phyloP scores from a whole-genome alignment of 2,888 invertebrate genomes.

The Cyclophora albipunctata region DNA sequence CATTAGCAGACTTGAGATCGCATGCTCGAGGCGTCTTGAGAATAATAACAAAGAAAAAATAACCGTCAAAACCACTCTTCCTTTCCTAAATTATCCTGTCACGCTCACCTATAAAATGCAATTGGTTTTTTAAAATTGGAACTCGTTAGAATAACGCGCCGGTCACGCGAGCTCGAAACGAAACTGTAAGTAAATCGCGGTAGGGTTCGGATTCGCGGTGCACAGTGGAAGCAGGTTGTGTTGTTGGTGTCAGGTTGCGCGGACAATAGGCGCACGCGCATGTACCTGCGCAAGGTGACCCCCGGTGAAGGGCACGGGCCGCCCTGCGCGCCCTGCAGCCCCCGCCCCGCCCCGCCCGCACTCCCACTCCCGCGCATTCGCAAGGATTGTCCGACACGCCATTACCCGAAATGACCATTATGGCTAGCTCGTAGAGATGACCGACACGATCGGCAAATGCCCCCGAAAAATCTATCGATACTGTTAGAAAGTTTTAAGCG shows the following conservation, averaged over 20 bases:
- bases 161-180: constrained; percentile 5
- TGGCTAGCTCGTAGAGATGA: constrained; percentile 27
- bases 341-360: constrained; percentile 30
- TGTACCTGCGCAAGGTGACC: constrained; percentile 71
- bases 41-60: constrained; percentile 32
- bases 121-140: constrained; percentile 66
- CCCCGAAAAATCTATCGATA: constrained; percentile 8
- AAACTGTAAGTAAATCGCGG: constrained; percentile 1
- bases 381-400: constrained; percentile 60
- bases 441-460: constrained; percentile 10
- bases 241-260: constrained; percentile 58
- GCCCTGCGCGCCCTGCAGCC: constrained; percentile 51
- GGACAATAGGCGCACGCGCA: constrained; percentile 68
- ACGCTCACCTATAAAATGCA: constrained; percentile 73
- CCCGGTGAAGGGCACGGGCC: constrained; percentile 63
- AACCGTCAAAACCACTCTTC: constrained; percentile 44
- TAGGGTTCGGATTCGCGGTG: constrained; percentile 16
- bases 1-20: constrained; percentile 40
- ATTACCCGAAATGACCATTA: constrained; percentile 59
- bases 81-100: constrained; percentile 74
- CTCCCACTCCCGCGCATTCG: constrained; percentile 40
- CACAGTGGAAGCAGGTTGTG: constrained; percentile 22
- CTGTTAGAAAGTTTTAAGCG: constrained; percentile 2
- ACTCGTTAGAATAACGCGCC: constrained; percentile 55
- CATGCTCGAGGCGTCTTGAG: constrained; percentile 33